Evolutionary conservation across 92 coral and sea anemone species (phyloP).

Genomic region (Siderastrea radians): DNA sequence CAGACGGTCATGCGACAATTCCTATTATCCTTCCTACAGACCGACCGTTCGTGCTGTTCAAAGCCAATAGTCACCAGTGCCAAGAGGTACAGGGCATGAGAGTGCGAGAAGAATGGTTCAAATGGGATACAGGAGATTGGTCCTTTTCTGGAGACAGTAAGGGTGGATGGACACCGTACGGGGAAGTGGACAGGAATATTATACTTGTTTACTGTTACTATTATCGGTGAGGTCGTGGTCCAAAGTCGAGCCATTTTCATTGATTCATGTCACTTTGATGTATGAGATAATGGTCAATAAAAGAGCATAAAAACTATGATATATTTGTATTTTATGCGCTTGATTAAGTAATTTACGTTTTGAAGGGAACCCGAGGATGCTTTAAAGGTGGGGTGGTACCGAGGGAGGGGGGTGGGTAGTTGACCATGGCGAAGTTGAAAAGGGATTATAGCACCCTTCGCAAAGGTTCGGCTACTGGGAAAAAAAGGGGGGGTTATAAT

Average conservation of each 20-base stretch:
- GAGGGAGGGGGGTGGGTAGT: no score
- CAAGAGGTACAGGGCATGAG: slow-evolving; percentile 45
- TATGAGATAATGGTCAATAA: not conserved
- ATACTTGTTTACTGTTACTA: slow-evolving; percentile 23
- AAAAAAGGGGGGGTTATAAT: no score
- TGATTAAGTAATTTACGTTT: no score
- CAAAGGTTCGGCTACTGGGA: no score
- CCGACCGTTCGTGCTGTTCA: slow-evolving; percentile 51
- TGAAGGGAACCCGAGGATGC: no score
- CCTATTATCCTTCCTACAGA: slow-evolving; percentile 41
- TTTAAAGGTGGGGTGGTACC: no score
- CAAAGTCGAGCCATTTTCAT: no score
- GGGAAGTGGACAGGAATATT: not conserved
- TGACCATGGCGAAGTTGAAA: no score
- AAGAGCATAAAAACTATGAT: no score
- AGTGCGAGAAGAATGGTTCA: slow-evolving; percentile 9
- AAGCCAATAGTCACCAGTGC: slow-evolving; percentile 33
- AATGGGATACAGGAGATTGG: slow-evolving; percentile 17
- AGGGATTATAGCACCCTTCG: no score
- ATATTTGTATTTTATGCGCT: no score
- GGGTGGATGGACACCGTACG: not conserved
- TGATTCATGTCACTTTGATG: not conserved
- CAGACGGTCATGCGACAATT: slow-evolving; percentile 42
- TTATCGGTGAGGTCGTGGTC: no score
- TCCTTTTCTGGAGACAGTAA: slow-evolving; percentile 1